Evolutionary conservation across 2,888 invertebrate species (phyloP).

Genomic region (Hyposoter dolosus): DNA sequence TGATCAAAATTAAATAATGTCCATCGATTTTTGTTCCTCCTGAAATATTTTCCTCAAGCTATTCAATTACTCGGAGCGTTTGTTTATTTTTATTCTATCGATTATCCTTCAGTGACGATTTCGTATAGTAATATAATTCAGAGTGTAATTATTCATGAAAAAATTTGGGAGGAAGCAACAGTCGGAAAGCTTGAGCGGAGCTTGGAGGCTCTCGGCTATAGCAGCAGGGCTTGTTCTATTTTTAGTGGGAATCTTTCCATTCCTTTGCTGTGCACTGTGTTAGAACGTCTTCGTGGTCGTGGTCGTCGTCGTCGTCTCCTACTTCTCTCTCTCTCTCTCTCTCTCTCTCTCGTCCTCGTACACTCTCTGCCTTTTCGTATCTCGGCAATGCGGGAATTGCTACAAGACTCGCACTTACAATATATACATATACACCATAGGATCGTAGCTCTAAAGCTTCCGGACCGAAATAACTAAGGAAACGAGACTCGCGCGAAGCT

Average conservation of each 20-base stretch:
- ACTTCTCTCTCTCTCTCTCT: neutral
- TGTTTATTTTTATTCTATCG: neutral
- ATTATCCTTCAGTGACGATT: neutral
- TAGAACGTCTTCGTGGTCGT: conserved; percentile 47
- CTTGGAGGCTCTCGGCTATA: conserved; percentile 7
- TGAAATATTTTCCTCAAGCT: too few species aligned
- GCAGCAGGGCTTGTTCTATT: conserved; percentile 51
- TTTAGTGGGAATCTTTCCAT: conserved; percentile 50
- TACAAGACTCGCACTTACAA: conserved; percentile 8
- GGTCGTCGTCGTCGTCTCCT: neutral
- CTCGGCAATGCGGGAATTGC: conserved; percentile 47
- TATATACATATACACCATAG: conserved; percentile 16
- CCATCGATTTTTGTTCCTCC: too few species aligned
- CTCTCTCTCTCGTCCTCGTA: neutral
- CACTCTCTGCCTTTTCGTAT: neutral
- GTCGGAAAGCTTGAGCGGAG: conserved; percentile 13
- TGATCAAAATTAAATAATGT: too few species aligned
- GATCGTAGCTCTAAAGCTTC: conserved; percentile 44
- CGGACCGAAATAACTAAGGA: conserved; percentile 52
- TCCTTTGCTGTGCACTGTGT: conserved; percentile 31
- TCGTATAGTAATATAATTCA: neutral
- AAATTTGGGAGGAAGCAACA: conserved; percentile 25
- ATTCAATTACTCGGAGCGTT: neutral
- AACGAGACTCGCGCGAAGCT: conserved; percentile 21
- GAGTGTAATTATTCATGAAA: neutral